Base-by-base conservation (phyloP, 2,888 invertebrate genomes). In the Aphidius colemani region DNA sequence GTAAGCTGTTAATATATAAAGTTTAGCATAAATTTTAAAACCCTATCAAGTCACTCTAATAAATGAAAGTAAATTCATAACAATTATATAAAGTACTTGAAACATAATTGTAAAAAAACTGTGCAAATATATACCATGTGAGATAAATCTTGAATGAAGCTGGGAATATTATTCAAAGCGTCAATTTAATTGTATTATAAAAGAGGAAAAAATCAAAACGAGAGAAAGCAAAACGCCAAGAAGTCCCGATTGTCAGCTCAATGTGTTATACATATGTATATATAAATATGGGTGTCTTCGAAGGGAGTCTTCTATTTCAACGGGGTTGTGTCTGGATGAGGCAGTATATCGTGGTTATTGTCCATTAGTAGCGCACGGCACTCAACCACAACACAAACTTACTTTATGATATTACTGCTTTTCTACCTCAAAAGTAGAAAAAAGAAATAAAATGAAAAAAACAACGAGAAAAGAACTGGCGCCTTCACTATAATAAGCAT, bases 301-400 rank as follows among this genome's bases (percentile, higher is more conserved):
- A 53, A 55, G 68, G 65, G 66, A 69, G 65, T 66, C 65, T 65
- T 53, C 59, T 62, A 66, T 67, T 64, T 69, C 65, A 59, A 59
- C 43, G 45, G 67, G 67, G 69, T 30, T 30, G 30, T 68, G 66
- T 67, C 66, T 64, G 73, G 71, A 75, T 71, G 74, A 76, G 74
- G 75, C 76, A 74, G 75, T 78, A 78, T 76, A 78, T 78, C 76
- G 75, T 71, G 69, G 78, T 79, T 79, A 79, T 78, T 78, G 78
- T 78, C 78, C 76, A 79, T 79, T 79, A 78, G 74, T 74, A 74
- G 72, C 72, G 72, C 75, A 69, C 72, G 72, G 71, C 72, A 73
- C 72, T 76, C 73, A 77, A 77, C 77, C 73, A 75, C 72, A 76
- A 75, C 76, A 75, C 74, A 70, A 72, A 76, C 76, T 78, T 78